Evolutionary conservation across 2,113 vertebrate genomes (phyloP).

Genomic region (Theristicus caerulescens): DNA sequence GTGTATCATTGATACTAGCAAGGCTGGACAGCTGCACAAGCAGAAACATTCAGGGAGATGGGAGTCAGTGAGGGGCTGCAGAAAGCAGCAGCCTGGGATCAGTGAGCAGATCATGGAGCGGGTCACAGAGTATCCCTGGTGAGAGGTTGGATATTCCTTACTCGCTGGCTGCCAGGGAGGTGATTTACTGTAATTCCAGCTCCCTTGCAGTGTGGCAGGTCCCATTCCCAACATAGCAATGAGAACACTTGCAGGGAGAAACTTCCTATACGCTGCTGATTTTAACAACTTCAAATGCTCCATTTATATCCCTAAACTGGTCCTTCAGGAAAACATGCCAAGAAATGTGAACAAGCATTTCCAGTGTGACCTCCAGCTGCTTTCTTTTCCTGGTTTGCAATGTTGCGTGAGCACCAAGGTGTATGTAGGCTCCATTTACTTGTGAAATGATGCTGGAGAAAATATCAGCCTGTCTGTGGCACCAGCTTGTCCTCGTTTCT

Average conservation of each 20-base stretch:
- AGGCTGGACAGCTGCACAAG: neutral
- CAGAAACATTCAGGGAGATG: neutral
- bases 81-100: neutral
- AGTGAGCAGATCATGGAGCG: neutral
- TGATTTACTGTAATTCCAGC: neutral
- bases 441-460: neutral
- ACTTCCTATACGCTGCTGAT: neutral
- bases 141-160: neutral
- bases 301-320: neutral
- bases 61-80: neutral
- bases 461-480: neutral
- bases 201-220: neutral
- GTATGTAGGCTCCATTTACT: neutral
- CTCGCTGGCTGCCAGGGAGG: neutral
- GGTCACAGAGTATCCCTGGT: neutral
- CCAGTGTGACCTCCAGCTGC: neutral
- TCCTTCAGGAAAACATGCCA: neutral
- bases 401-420: neutral
- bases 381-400: neutral
- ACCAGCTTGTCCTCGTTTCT: neutral
- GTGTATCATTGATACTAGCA: neutral
- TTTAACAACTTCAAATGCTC: neutral
- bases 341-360: neutral
- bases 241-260: neutral
- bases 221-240: neutral